Evolutionary conservation across 2,113 vertebrate species (phyloP).

Genomic region (Neomonachus schauinslandi): DNA sequence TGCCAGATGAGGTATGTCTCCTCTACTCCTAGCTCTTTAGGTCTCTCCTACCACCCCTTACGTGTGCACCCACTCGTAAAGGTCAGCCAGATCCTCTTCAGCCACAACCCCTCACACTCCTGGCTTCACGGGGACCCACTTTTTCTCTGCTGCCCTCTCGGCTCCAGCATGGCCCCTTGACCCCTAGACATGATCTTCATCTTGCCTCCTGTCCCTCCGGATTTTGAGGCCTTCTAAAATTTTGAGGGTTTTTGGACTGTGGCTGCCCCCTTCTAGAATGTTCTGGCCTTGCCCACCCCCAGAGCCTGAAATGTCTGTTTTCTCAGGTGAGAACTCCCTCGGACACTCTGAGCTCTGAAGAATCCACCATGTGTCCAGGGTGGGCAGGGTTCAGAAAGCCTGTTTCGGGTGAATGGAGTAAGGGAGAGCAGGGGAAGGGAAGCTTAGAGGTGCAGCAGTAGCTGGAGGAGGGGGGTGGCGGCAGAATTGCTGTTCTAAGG

Average conservation of each 20-base stretch:
- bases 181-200: not conserved
- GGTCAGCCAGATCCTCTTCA: not conserved
- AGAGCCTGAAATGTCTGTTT: not conserved
- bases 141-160: not conserved
- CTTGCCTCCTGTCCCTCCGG: not conserved
- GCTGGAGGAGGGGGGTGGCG: not conserved
- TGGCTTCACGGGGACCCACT: fast-evolving
- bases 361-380: not conserved
- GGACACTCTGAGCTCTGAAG: not conserved
- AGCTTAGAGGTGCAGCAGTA: not conserved
- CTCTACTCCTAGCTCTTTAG: not conserved
- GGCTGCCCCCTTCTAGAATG: not conserved
- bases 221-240: not conserved
- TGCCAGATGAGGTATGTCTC: not conserved
- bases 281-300: not conserved
- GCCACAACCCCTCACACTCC: not conserved
- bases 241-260: not conserved
- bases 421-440: too few relatives aligned
- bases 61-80: not conserved
- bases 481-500: not conserved
- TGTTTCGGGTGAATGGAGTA: not conserved
- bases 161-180: not conserved
- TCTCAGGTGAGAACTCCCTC: not conserved
- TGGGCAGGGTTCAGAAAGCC: not conserved
- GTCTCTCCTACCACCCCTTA: not conserved